A percentile compares a stretch with the other conserved stretches of the same genome.
phyloP scores from a whole-genome alignment of 1,140 invertebrate genomes.

The Sycophila sp. region DNA sequence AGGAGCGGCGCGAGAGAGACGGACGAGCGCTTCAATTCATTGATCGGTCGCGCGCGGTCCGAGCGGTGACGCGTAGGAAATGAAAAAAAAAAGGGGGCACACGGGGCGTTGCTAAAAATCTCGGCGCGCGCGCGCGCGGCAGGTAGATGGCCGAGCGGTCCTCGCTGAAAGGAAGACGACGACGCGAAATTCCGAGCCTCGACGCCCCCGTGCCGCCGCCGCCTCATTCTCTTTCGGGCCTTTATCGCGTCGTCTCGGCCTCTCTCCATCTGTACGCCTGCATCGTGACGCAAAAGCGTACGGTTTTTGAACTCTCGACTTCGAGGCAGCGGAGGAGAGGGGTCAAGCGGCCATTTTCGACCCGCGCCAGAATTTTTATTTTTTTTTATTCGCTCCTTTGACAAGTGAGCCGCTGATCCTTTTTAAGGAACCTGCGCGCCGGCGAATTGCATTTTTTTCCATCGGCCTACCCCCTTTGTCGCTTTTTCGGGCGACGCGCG shows the following conservation, averaged over 20 bases:
- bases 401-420: no score
- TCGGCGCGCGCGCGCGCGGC: conserved; percentile 41
- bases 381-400: no score
- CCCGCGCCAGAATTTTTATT: no score
- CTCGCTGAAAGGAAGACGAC: neutral
- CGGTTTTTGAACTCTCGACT: no score
- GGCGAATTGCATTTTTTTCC: no score
- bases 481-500: no score
- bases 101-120: conserved; percentile 59
- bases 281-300: no score
- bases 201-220: neutral
- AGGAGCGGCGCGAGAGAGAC: conserved; percentile 64
- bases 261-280: no score
- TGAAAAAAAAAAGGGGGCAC: conserved; percentile 52
- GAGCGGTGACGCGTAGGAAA: conserved; percentile 59
- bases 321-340: no score
- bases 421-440: no score
- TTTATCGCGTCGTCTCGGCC: neutral
- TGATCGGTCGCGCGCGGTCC: conserved; percentile 62
- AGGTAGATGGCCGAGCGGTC: conserved; percentile 15
- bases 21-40: conserved; percentile 66
- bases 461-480: no score
- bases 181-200: neutral
- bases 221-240: neutral
- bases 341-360: no score